Conservation (phyloP, 2,888 invertebrate genomes). For the Spisula subtruncata region DNA sequence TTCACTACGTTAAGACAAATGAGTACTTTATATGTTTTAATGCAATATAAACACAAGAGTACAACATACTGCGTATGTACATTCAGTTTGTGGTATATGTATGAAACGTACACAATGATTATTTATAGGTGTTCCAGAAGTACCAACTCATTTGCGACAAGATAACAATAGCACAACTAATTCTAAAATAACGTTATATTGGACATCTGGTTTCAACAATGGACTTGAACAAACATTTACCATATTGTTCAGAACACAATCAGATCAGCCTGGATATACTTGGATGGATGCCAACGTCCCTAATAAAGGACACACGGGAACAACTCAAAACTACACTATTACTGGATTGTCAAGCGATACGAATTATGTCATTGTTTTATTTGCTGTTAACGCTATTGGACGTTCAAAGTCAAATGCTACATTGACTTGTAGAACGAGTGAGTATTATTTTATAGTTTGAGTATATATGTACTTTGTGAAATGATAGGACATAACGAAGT, state of each 20-base stretch:
- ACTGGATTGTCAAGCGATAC: background rate
- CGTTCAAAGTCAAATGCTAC: background rate
- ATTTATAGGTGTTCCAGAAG: background rate
- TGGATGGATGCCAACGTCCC: background rate
- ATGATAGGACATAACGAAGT: no score
- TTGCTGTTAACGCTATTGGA: background rate
- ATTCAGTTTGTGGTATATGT: no score
- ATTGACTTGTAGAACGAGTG: background rate
- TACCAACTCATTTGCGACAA: background rate
- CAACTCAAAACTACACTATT: background rate
- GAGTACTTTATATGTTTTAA: no score
- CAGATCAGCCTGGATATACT: background rate
- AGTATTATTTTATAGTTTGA: no score
- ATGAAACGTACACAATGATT: no score
- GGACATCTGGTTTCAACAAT: slow-evolving; percentile 19
- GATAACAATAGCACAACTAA: background rate
- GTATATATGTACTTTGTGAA: no score
- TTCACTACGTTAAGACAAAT: no score
- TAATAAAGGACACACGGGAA: background rate
- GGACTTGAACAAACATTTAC: slow-evolving; percentile 11
- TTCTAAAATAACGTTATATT: background rate
- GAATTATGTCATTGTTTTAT: background rate
- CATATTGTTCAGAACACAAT: background rate
- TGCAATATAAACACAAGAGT: no score
- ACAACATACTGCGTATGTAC: no score